Evolutionary conservation across 2,888 invertebrate genomes (phyloP), one percentile per base, ranked within the genome.

Genomic region (Acrocera orbiculus): DNA sequence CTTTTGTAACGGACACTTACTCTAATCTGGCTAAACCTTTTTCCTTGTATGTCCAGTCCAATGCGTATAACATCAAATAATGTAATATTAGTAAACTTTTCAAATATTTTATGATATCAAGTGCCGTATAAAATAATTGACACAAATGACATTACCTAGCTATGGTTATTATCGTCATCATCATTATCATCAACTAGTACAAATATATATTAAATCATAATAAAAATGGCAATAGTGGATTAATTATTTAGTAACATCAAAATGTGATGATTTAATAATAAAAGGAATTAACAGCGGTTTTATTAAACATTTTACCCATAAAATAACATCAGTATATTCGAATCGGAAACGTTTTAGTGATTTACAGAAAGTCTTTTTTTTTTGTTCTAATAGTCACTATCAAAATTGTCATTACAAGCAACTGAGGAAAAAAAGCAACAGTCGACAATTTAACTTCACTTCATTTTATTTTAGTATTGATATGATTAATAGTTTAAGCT

Each of bases 21-120:
- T n/a, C n/a, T n/a, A 78, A 47, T 66, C 75, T 32, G 79, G 79
- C 47, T 69, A 69, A 35, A 78, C 80, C 53, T 86, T 86, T 62
- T 73, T 79, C 47, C 73, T 86, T 35, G 82, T 87, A 42, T 76
- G 78, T 61, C 76, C 78, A 17, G n/a, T n/a, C n/a, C n/a, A n/a
- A 70, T 85, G 47, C 70, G 87, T 30, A 56, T 68, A 35, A 64
- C 67, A 46, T 62, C 61, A 32, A 67, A 69, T 25, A 41, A 39
- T 22, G 51, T 50, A 2, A 68, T 69, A 47, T 65, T 81, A 44
- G 78, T 85, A 39, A 73, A 79, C 40, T 77, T 70, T 61, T 80
- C 83, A 42, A 67, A 70, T 34, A 57, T 69, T 31, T 59, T 73
- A 46, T 68, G 69, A 35, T 56, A 59, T 43, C 52, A 54, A 44